Evolutionary conservation across 2,888 invertebrate genomes (phyloP).

Genomic region (Andrena flavipes): DNA sequence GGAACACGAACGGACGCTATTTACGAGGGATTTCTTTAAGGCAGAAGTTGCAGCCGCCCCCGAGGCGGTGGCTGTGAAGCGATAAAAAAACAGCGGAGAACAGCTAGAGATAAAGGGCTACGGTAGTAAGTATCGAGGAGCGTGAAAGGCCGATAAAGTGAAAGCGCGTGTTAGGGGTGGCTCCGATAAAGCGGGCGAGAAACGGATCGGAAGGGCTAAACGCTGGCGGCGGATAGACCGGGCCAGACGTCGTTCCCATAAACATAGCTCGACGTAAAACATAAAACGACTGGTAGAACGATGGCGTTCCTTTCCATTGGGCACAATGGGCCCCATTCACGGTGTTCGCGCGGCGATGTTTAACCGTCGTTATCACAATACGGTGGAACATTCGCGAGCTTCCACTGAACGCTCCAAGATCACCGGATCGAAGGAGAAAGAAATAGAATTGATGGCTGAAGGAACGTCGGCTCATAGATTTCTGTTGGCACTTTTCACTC

Average conservation of each 20-base stretch:
- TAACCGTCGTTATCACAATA: constrained; percentile 62
- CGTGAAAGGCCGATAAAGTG: background rate
- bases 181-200: constrained; percentile 21
- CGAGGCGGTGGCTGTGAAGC: constrained; percentile 5
- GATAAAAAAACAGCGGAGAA: constrained; percentile 7
- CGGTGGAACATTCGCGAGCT: constrained; percentile 49
- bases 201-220: constrained; percentile 41
- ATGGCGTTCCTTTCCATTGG: constrained; percentile 26
- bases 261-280: constrained; percentile 60
- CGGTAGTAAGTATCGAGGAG: constrained; percentile 31
- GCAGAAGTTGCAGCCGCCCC: constrained; percentile 11
- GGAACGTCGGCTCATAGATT: background rate
- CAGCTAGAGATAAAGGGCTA: constrained; percentile 24
- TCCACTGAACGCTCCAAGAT: background rate
- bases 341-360: constrained; percentile 46
- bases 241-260: constrained; percentile 51
- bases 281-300: constrained; percentile 56
- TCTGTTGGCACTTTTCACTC: too few species aligned
- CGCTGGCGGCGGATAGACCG: constrained; percentile 28
- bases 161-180: background rate
- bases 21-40: constrained; percentile 11
- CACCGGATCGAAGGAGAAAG: background rate
- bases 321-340: constrained; percentile 64
- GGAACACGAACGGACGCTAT: background rate
- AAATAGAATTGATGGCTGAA: background rate